Percentiles rank a stretch among this genome's conserved stretches.
Evolutionary conservation across 2,113 vertebrate genomes (phyloP).

Genomic region (Notothenia rossii): DNA sequence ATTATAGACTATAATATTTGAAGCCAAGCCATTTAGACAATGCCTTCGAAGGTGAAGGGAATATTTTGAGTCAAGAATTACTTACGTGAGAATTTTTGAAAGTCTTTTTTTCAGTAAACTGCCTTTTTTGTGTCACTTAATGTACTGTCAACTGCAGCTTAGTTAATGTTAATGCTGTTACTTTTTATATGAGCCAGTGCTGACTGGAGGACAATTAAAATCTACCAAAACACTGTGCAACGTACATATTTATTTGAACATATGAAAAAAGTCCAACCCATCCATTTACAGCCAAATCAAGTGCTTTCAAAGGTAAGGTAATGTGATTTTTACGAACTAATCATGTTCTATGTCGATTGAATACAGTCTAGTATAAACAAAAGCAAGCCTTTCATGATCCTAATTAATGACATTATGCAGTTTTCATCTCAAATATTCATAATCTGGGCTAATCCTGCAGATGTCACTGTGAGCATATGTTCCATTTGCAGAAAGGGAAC

Average conservation of each 20-base stretch:
- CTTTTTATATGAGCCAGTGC: too few species aligned
- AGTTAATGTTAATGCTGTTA: background rate
- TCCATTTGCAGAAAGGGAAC: slow-evolving; percentile 46
- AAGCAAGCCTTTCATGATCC: background rate
- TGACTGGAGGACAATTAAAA: too few species aligned
- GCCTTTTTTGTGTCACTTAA: background rate
- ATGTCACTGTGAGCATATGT: slow-evolving; percentile 71
- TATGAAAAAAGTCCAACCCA: background rate
- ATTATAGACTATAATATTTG: background rate
- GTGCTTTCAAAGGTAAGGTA: background rate
- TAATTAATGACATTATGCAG: slow-evolving; percentile 26
- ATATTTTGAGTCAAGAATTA: too few species aligned
- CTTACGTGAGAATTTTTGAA: too few species aligned
- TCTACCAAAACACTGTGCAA: too few species aligned
- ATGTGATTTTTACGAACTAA: background rate
- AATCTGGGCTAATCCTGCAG: slow-evolving; percentile 67
- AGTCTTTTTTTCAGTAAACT: background rate
- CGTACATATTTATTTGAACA: background rate
- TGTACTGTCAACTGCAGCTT: background rate
- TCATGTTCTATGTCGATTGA: background rate
- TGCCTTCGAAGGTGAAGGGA: background rate
- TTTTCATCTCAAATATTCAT: slow-evolving; percentile 36
- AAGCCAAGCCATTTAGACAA: background rate
- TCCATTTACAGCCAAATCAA: background rate
- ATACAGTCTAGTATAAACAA: slow-evolving; percentile 9